phyloP scores from a whole-genome alignment of 2,888 invertebrate species.

The Himalopsyche anomala region DNA sequence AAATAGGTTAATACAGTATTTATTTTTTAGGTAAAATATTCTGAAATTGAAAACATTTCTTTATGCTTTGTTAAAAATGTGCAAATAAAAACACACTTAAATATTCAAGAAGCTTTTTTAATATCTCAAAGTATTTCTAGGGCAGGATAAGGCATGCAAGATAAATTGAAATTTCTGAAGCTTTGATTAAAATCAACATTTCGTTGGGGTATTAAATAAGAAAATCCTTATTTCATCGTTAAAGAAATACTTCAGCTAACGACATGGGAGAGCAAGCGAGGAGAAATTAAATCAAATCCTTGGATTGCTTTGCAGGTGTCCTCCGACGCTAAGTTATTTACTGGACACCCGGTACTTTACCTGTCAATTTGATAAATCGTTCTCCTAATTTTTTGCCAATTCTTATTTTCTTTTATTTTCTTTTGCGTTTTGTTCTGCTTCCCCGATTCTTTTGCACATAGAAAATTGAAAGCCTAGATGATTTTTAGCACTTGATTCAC shows the following conservation, averaged over 20 bases:
- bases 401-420: conserved; percentile 43
- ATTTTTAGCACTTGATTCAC: conserved; percentile 21
- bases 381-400: conserved; percentile 56
- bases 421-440: background rate
- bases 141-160: no score
- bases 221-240: conserved; percentile 10
- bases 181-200: background rate
- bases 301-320: conserved; percentile 57
- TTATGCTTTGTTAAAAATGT: no score
- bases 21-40: no score
- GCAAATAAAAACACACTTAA: no score
- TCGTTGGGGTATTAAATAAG: background rate
- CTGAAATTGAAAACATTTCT: no score
- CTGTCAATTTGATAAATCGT: conserved; percentile 59
- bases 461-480: background rate
- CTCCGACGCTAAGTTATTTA: conserved; percentile 56
- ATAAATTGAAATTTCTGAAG: background rate
- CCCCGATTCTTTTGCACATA: background rate
- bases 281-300: conserved; percentile 35
- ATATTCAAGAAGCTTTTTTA: no score
- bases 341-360: conserved; percentile 57
- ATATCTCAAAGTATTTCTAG: no score
- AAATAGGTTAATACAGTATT: no score
- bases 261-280: background rate
- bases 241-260: conserved; percentile 10